These are phyloP conservation scores for Catocala sponsa DNA, from an alignment of 2,888 invertebrate genomes.

Conservation along the genomic window DNA sequence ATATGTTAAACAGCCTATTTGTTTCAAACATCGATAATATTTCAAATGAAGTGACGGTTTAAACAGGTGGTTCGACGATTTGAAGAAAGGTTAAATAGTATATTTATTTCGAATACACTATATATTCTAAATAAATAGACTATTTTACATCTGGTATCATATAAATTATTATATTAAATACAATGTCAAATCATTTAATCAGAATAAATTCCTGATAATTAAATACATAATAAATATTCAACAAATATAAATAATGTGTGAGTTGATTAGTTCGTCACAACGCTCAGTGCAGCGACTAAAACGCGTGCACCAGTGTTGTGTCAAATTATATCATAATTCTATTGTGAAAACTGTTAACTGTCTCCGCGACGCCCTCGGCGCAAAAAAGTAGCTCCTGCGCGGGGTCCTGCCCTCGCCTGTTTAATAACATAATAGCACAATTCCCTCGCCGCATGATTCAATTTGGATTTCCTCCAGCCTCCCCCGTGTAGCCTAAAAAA, in stretches of 20 bases:
- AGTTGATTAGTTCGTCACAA: conserved; percentile 27
- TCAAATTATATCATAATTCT: conserved; percentile 88
- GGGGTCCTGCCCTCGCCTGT: conserved; percentile 89
- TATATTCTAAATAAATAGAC: too few relatives aligned
- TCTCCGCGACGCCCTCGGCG: conserved; percentile 81
- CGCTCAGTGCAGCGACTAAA: conserved; percentile 32
- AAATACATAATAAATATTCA: too few relatives aligned
- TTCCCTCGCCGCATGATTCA: conserved; percentile 90
- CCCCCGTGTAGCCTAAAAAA: conserved; percentile 86
- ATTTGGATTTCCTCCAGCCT: conserved; percentile 90
- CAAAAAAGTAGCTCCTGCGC: conserved; percentile 79
- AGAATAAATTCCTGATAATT: neutral
- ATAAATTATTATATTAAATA: neutral
- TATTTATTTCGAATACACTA: too few relatives aligned
- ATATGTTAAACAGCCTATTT: too few relatives aligned
- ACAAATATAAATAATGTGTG: neutral
- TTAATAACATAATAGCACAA: conserved; percentile 91
- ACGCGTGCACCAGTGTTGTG: conserved; percentile 72
- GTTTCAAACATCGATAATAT: too few relatives aligned
- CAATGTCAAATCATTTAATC: neutral
- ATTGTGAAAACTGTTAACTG: conserved; percentile 88
- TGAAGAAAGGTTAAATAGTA: too few relatives aligned
- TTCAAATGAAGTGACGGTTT: too few relatives aligned
- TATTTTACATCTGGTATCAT: too few relatives aligned
- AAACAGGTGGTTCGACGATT: too few relatives aligned